phyloP scores from a whole-genome alignment of 2,113 vertebrate species.

The Mustela lutreola region DNA sequence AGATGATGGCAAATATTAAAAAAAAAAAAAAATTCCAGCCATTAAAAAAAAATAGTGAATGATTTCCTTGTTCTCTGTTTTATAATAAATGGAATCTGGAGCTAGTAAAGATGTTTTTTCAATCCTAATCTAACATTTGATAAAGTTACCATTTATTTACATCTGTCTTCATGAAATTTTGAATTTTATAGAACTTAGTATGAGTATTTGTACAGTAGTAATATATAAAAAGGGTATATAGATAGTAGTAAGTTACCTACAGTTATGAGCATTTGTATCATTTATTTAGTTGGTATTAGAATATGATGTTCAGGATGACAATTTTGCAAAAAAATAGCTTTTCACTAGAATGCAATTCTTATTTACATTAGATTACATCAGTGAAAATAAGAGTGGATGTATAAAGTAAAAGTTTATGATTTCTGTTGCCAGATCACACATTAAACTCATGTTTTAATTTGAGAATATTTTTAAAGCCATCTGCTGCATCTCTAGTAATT shows the following conservation, averaged over 20 bases:
- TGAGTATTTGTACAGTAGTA: not conserved
- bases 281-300: not conserved
- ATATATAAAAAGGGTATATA: not conserved
- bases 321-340: conserved; percentile 46
- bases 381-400: conserved; percentile 28
- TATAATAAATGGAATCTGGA: not conserved
- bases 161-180: not conserved
- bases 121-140: not conserved
- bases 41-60: not conserved
- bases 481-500: conserved; percentile 73
- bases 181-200: not conserved
- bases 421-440: conserved; percentile 60
- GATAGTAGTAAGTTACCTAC: not conserved
- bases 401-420: conserved; percentile 67
- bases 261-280: not conserved
- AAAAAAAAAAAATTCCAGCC: not conserved
- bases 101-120: not conserved
- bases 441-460: conserved; percentile 70
- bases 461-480: conserved; percentile 74
- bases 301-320: not conserved
- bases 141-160: not conserved
- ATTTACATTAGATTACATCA: conserved; percentile 61
- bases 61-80: not conserved
- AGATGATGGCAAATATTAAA: not conserved
- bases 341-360: conserved; percentile 50